Conservation (phyloP, 2,888 invertebrate genomes). For the Bellardia pandia region DNA sequence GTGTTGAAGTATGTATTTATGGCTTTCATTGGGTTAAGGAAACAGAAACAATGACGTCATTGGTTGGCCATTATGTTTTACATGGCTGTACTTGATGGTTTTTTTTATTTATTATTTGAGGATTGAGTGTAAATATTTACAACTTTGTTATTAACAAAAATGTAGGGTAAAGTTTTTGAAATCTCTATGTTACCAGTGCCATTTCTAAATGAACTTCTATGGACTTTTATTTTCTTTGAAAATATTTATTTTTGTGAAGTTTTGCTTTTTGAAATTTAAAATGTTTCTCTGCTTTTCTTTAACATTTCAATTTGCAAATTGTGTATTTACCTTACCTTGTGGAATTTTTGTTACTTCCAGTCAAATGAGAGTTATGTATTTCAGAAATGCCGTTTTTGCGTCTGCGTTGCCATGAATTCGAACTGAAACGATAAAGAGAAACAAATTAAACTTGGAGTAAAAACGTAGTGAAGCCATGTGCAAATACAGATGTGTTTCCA, state of each 20-base stretch:
- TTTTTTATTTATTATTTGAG: neutral
- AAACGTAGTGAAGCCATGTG: constrained; percentile 30
- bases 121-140: neutral
- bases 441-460: constrained; percentile 21
- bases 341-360: constrained; percentile 48
- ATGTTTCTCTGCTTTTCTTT: neutral
- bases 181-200: neutral
- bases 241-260: neutral
- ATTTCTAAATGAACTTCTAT: neutral
- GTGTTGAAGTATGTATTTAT: constrained; percentile 25
- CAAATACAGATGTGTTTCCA: neutral
- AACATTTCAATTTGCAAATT: constrained; percentile 6
- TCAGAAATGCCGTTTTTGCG: constrained; percentile 24
- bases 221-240: neutral
- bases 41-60: constrained; percentile 68
- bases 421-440: constrained; percentile 16
- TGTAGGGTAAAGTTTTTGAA: neutral
- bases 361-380: constrained; percentile 36
- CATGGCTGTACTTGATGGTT: constrained; percentile 40
- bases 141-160: neutral
- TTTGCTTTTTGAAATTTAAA: neutral
- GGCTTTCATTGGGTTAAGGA: constrained; percentile 49
- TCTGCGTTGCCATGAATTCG: constrained; percentile 41
- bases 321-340: constrained; percentile 33
- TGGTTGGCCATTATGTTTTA: constrained; percentile 51